Percentiles rank a stretch among this genome's conserved stretches.
Evolutionary conservation across 2,113 vertebrate species (phyloP).

Genomic region (Neotragus pygmaeus): DNA sequence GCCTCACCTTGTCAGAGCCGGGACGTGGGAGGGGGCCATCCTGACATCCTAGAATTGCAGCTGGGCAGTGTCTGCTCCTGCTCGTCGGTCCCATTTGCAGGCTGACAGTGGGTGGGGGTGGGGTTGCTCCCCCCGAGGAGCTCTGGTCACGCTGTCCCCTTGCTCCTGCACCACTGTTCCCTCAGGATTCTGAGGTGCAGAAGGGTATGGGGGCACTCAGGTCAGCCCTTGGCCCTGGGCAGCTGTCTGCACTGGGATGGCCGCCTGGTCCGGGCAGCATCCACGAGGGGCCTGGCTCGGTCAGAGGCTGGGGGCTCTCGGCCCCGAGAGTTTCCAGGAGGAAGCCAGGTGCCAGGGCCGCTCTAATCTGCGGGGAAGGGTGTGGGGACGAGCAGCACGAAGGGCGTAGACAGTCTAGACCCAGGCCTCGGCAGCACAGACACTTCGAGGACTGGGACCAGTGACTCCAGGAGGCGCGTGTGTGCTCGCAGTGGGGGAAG

Average conservation of each 20-base stretch:
- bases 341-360: background rate
- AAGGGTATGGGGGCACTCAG: background rate
- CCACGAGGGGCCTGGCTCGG: background rate
- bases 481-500: accelerated
- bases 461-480: accelerated
- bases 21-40: accelerated
- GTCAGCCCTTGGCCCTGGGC: background rate
- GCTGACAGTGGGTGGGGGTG: background rate
- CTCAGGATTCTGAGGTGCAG: background rate
- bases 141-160: background rate
- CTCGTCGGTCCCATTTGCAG: background rate
- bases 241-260: background rate
- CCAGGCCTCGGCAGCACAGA: background rate
- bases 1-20: background rate
- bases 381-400: accelerated
- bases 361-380: background rate
- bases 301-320: accelerated
- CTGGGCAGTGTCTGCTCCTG: accelerated
- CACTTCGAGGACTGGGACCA: no score
- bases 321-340: background rate
- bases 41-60: background rate
- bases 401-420: background rate
- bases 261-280: no score
- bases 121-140: background rate
- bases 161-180: background rate